These are phyloP conservation scores for Condylura cristata DNA, from an alignment of 2,113 vertebrate genomes.

Conservation along the genomic window DNA sequence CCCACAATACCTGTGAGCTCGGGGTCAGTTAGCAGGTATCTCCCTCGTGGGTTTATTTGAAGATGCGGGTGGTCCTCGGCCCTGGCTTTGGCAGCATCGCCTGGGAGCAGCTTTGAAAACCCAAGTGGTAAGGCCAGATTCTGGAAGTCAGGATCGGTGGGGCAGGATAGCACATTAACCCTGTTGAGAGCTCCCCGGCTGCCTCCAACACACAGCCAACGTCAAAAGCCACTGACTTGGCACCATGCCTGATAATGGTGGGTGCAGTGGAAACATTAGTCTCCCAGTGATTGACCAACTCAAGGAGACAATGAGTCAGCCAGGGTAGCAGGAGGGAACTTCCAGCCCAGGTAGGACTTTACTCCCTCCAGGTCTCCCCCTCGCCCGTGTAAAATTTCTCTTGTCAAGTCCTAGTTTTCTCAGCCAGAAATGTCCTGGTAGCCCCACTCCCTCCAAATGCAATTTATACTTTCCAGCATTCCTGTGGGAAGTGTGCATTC, in stretches of 20 bases:
- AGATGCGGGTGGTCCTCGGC: rapidly evolving
- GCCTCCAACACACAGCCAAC: rapidly evolving
- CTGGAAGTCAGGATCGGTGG: background rate
- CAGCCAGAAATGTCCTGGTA: background rate
- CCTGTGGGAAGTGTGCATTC: too few relatives aligned
- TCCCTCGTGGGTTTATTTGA: too few relatives aligned
- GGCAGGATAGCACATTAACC: background rate
- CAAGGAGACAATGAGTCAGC: background rate
- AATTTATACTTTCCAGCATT: rapidly evolving
- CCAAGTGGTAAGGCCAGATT: background rate
- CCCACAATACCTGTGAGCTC: rapidly evolving
- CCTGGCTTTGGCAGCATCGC: too few relatives aligned
- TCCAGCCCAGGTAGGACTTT: background rate
- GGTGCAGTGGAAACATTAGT: rapidly evolving
- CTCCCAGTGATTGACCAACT: too few relatives aligned
- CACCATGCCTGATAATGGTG: background rate
- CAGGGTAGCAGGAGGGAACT: background rate
- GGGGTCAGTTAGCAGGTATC: background rate
- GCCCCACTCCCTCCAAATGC: too few relatives aligned
- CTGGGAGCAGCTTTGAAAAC: background rate
- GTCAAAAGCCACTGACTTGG: background rate
- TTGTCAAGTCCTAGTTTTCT: background rate
- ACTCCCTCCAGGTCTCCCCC: background rate
- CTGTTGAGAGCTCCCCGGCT: background rate
- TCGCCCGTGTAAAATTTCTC: background rate